Evolutionary conservation across 1,140 invertebrate genomes (phyloP), one percentile per base, ranked within the genome.

Genomic region (Nylanderia fulva): DNA sequence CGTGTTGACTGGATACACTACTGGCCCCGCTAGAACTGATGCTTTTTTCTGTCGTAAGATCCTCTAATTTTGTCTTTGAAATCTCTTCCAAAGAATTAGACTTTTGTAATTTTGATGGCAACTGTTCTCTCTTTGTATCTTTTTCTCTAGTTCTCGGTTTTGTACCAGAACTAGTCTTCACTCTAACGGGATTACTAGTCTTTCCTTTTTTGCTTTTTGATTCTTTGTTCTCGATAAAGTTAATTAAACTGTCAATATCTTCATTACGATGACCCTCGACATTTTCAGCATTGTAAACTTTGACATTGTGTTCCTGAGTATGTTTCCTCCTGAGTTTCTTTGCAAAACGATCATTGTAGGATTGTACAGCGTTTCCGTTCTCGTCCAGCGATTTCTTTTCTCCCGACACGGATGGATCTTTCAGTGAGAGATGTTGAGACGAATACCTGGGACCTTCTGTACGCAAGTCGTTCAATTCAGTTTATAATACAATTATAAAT

Each of bases 31-130:
- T 93, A 18, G 93, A 94, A 80, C 90, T 92, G 11, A 90, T 86
- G 58, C 92, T 93, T 71, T 95, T 93, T 58, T 92, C 94, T 64
- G 94, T 93, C 11, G 96, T 96, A 64, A 97, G 94, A 91, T 97
- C 96, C 89, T 97, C 96, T 27, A 97, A 93, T 93, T 96, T 97
- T 15, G 96, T 96, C 72, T 96, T 96, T 2, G 96, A 97, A 83
- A 97, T 96, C 93, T 97, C 97, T 92, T 97, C 97, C 48, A 97
- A 92, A 13, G 96, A 97, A 88, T 96, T 96, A 56, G 96, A 96
- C 85, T 96, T 96, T 91, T 96, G 96, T 54, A 96, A 90, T 69
- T 95, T 94, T 39, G 92, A 95, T 90, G 94, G 69, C 87, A 93
- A 94, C 91, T 93, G 92, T 91, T 94, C 94, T 27, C 94, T 92